Conservation (phyloP, 2,797 vertebrate species). For the Pagetopsis macropterus region DNA sequence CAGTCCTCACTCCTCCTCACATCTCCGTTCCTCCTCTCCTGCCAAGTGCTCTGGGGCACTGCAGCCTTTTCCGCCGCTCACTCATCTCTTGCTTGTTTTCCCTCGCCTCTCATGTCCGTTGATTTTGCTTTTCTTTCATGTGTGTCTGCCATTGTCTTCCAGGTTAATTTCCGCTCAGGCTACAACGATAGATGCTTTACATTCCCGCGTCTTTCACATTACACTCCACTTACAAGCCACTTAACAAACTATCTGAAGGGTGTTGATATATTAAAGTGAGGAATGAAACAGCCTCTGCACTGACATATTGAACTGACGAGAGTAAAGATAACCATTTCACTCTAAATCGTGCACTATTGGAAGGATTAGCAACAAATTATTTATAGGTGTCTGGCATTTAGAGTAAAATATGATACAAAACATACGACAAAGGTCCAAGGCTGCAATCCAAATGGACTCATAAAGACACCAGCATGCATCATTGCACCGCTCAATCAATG, state of each 20-base stretch:
- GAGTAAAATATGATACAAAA: neutral
- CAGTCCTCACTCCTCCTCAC: slow-evolving; percentile 49
- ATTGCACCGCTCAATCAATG: neutral
- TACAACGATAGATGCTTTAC: neutral
- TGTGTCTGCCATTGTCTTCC: slow-evolving; percentile 12
- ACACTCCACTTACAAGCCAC: neutral
- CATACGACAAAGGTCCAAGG: neutral
- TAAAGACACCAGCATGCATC: no score
- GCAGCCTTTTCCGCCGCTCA: slow-evolving; percentile 24
- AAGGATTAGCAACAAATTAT: neutral
- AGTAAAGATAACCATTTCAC: neutral
- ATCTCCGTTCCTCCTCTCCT: slow-evolving; percentile 52
- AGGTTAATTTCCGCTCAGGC: slow-evolving; percentile 18
- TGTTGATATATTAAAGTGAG: neutral
- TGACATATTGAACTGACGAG: neutral
- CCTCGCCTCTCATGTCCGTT: slow-evolving; percentile 21
- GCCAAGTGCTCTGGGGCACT: slow-evolving; percentile 61
- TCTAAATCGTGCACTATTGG: neutral
- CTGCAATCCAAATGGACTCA: neutral
- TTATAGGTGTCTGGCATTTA: no score
- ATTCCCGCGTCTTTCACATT: neutral
- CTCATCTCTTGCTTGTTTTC: slow-evolving; percentile 43
- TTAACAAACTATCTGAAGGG: neutral
- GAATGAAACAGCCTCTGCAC: neutral
- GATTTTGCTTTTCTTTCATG: slow-evolving; percentile 1